A percentile compares a stretch with the other conserved stretches of the same genome.
Conservation (phyloP, 30 jellyfish, hydroid and myxozoan genomes). For the Turritopsis dohrnii region DNA sequence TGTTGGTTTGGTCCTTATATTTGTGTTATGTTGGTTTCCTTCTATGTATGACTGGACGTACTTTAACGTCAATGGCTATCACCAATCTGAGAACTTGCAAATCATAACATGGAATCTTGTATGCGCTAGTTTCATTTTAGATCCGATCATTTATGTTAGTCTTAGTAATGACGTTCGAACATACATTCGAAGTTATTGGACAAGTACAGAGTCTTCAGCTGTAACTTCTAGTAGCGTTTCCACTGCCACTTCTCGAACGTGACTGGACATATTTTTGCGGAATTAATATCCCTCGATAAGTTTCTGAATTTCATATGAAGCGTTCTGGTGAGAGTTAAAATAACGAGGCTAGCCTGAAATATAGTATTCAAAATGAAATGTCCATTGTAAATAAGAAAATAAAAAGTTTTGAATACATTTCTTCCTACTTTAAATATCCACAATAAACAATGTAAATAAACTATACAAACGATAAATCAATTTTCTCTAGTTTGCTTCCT, state of each 20-base stretch:
- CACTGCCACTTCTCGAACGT: too few species aligned
- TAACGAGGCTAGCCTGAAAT: too few species aligned
- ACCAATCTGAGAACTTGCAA: constrained; percentile 6
- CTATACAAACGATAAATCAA: background rate
- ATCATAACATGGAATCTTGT: background rate
- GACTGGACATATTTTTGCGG: too few species aligned
- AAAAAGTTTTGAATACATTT: too few species aligned
- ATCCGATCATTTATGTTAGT: background rate
- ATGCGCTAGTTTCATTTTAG: background rate
- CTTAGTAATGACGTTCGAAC: constrained; percentile 7
- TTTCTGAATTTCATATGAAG: too few species aligned
- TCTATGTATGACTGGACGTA: background rate
- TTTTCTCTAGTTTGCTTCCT: background rate
- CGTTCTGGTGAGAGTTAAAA: too few species aligned
- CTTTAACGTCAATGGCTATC: background rate
- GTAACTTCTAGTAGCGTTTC: background rate
- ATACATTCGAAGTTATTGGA: constrained; percentile 1
- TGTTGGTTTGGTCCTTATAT: background rate
- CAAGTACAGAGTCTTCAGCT: background rate
- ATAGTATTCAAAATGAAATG: too few species aligned
- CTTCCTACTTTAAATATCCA: too few species aligned
- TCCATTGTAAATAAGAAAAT: too few species aligned
- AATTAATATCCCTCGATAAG: too few species aligned
- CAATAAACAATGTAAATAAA: too few species aligned
- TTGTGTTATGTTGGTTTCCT: constrained; percentile 5